Base-by-base conservation (phyloP, 2,888 invertebrate species). In the Drosophila meridionalis region DNA sequence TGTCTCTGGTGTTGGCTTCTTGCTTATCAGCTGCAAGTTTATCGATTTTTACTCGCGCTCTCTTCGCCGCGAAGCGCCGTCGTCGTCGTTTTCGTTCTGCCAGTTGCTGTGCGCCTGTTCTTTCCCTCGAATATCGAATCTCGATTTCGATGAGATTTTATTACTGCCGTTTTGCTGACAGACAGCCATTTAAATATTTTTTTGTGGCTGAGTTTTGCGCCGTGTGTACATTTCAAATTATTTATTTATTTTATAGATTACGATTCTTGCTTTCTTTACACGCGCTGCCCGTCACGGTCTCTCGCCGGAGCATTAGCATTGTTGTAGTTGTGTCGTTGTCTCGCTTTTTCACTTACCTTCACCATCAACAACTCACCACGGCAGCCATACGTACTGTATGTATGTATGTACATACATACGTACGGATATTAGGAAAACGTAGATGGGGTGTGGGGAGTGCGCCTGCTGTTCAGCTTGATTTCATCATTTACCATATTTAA, bases 41-140 rank as follows among this genome's bases (percentile, higher is more conserved):
- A 87, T 85, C 78, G 81, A 80, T 79, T 78, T 74, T 72, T 70
- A 72, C 58, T 56, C 67, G 52, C 55, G 38, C 55, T 55, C 55
- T 55, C 60, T 34, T 61, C 43, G 40, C n/a, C 56, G 36, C 56
- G 60, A 69, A 71, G 14, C 7, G 34, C 6, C 40, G 40, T 40
- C 40, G 34, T 69, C 62, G 67, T 67, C 63, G 67, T 82, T 67
- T 67, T 28, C 9, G 38, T 38, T 59, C 56, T 72, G 77, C 65
- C 75, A 82, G 55, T 83, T 83, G 76, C 90, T 92, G 91, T 76
- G 91, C 89, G 86, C 91, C 91, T 92, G 89, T 83, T 91, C 82
- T 91, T 92, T 92, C 91, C 92, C 92, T 91, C 91, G 92, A 92
- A 92, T 92, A 92, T 92, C 91, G 91, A 91, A 92, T 92, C 91